phyloP scores from a whole-genome alignment of 2,888 invertebrate species.

The Tetragonisca angustula region DNA sequence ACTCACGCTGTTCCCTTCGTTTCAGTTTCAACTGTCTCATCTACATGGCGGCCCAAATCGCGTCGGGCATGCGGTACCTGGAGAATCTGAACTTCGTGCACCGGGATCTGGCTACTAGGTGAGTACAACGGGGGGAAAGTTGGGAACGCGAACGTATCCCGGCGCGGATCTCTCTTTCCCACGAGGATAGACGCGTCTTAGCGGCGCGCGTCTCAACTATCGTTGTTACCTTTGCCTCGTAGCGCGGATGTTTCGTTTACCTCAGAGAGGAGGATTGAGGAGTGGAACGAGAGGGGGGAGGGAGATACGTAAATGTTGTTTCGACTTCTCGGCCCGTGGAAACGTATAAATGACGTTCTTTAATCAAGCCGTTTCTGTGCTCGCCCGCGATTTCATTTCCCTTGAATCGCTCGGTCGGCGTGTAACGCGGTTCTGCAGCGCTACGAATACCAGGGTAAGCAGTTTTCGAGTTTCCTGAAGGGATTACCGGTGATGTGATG shows the following conservation, averaged over 20 bases:
- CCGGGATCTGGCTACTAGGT: constrained; percentile 93
- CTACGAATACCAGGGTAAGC: neutral
- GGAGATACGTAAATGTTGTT: constrained; percentile 41
- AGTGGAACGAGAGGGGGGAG: neutral
- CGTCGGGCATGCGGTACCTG: constrained; percentile 95
- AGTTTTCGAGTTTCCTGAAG: constrained; percentile 8
- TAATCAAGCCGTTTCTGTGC: constrained; percentile 17
- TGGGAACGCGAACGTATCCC: constrained; percentile 52
- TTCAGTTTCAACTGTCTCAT: constrained; percentile 90
- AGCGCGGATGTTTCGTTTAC: constrained; percentile 39
- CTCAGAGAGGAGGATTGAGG: neutral
- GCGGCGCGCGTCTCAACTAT: constrained; percentile 31
- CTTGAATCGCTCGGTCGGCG: constrained; percentile 1
- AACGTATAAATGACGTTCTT: constrained; percentile 17
- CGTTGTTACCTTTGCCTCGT: constrained; percentile 16
- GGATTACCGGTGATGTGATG: constrained; percentile 7
- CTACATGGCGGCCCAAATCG: constrained; percentile 93
- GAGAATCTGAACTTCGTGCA: constrained; percentile 96
- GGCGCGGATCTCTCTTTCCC: constrained; percentile 53
- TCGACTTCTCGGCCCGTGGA: constrained; percentile 13
- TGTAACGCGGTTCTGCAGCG: neutral
- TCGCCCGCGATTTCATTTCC: constrained; percentile 26
- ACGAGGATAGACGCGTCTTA: constrained; percentile 60
- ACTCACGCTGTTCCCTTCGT: constrained; percentile 72
- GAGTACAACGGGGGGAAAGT: constrained; percentile 57